phyloP scores from a whole-genome alignment of 2,113 vertebrate species.

The Calyptommatus sinebrachiatus region DNA sequence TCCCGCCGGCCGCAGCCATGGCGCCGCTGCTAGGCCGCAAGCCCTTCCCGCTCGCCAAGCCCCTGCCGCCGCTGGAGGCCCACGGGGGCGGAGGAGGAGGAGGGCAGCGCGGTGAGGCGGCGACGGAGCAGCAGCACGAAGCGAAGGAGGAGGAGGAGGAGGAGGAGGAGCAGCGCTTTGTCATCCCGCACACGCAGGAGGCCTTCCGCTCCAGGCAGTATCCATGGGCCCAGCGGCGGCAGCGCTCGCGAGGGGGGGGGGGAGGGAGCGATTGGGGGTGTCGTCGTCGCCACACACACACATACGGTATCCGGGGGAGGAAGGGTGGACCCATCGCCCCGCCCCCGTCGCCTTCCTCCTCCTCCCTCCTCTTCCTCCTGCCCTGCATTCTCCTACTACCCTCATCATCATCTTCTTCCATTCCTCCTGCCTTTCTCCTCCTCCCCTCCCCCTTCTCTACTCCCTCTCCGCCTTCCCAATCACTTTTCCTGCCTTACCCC shows the following conservation, averaged over 20 bases:
- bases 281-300: too few species aligned
- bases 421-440: too few species aligned
- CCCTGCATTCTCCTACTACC: too few species aligned
- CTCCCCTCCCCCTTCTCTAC: too few species aligned
- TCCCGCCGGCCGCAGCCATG: slow-evolving; percentile 67
- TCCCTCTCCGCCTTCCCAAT: not conserved
- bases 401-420: not conserved
- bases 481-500: too few species aligned
- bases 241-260: not conserved
- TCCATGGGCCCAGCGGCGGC: too few species aligned
- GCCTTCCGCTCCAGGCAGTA: slow-evolving; percentile 97
- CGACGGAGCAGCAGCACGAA: too few species aligned
- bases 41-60: slow-evolving; percentile 89
- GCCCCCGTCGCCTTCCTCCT: too few species aligned
- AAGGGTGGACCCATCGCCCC: too few species aligned
- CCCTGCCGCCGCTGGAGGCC: slow-evolving; percentile 79
- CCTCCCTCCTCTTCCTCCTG: too few species aligned
- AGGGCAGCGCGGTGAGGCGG: not conserved
- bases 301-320: too few species aligned
- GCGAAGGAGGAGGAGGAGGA: slow-evolving; percentile 63
- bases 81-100: slow-evolving; percentile 42
- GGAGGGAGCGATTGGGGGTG: not conserved
- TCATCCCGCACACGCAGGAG: slow-evolving; percentile 91
- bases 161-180: slow-evolving; percentile 83
- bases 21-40: slow-evolving; percentile 94